These are phyloP conservation scores for Colletes gigas DNA, from an alignment of 1,140 invertebrate genomes.

Conservation along the genomic window DNA sequence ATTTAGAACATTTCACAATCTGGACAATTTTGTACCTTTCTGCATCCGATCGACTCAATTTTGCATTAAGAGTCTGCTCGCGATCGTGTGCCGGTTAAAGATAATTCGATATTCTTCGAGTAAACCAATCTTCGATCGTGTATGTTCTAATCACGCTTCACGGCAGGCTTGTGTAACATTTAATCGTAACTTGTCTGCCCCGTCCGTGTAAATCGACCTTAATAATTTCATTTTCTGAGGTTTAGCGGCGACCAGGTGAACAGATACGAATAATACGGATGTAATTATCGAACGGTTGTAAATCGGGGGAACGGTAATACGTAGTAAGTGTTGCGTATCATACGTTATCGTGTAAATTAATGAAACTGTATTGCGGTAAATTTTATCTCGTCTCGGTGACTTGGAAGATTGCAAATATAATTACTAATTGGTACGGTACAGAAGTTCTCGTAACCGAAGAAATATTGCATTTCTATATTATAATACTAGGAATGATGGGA, in stretches of 20 bases:
- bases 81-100: background rate
- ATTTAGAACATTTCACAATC: no score
- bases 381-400: background rate
- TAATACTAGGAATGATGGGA: no score
- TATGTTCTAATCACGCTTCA: background rate
- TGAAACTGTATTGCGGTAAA: background rate
- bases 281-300: slow-evolving; percentile 21
- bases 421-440: background rate
- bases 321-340: slow-evolving; percentile 2
- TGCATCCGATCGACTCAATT: no score
- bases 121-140: background rate
- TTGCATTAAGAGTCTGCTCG: no score
- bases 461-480: no score
- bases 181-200: background rate
- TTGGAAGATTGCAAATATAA: background rate
- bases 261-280: slow-evolving; percentile 19
- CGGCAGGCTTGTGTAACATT: background rate
- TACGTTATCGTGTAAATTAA: slow-evolving; percentile 7
- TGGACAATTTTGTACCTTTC: background rate
- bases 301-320: background rate
- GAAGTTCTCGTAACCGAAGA: background rate
- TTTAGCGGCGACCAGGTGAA: background rate
- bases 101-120: background rate
- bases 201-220: slow-evolving; percentile 13
- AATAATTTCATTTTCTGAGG: slow-evolving; percentile 33